These are phyloP conservation scores for Mnemiopsis leidyi DNA, from an alignment of 37 sponge, comb jelly and placozoan species.

Conservation along the genomic window DNA sequence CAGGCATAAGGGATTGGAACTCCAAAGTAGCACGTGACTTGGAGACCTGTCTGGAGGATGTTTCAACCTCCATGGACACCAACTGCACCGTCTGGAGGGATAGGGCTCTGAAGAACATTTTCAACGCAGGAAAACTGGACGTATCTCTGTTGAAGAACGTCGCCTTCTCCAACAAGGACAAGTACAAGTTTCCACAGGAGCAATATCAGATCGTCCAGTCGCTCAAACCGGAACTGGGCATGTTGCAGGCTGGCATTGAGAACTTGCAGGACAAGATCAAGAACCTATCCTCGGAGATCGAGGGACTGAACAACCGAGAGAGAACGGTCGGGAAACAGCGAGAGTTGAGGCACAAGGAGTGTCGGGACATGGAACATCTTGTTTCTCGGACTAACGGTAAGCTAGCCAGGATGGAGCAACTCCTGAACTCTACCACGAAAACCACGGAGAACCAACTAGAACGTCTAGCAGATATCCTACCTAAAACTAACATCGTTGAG, in stretches of 20 bases:
- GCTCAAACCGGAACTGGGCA: conserved; percentile 18
- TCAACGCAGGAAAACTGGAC: conserved; percentile 13
- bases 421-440: background rate
- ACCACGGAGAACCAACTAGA: conserved; percentile 29
- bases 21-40: conserved; percentile 25
- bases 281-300: background rate
- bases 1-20: background rate
- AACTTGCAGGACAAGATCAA: conserved; percentile 19
- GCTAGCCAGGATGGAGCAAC: background rate
- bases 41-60: conserved; percentile 14
- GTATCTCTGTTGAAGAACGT: background rate
- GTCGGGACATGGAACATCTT: background rate
- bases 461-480: conserved; percentile 8
- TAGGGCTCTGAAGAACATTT: conserved; percentile 21
- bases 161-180: background rate
- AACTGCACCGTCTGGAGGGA: conserved; percentile 59
- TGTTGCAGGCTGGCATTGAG: conserved; percentile 20
- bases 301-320: background rate
- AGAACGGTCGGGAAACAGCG: background rate
- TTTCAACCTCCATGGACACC: background rate
- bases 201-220: background rate
- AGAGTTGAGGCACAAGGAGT: background rate
- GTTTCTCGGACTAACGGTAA: background rate
- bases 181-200: conserved; percentile 1
- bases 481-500: conserved; percentile 15